Evolutionary conservation across 2,888 invertebrate genomes (phyloP), one percentile per base, ranked within the genome.

Genomic region (Drosophila eohydei): DNA sequence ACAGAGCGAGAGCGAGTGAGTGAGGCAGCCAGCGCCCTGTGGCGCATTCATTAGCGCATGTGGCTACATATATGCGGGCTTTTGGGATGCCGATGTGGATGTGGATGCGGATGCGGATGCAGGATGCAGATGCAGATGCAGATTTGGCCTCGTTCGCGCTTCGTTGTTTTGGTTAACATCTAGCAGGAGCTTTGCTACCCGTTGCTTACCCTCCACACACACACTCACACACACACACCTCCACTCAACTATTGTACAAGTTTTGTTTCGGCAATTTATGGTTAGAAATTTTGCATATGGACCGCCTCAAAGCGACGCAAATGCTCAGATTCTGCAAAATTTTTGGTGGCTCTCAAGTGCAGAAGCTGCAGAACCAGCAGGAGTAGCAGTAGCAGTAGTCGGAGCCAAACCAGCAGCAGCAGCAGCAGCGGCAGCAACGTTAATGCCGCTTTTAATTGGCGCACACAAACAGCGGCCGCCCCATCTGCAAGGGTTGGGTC

Each of bases 361-460:
- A 36, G 36, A 16, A 36, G 80, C 63, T 36, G 36, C 68, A 41
- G 52, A 51, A 30, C 41, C 12, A 43, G 48, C 36, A 46, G 52
- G 34, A 38, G 50, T 28, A 30, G 26, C 32, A 32, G 26, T 4
- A 38, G 60, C 16, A 51, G 54, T 2, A 40, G 51, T 8, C 12
- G 48, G 12, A 40, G 43, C 50, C 28, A 14, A 14, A 44, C 60
- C 40, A 26, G 69, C 11, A 62, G 69, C 65, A 52, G 71, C 34
- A 21, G 76, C n/a, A 62, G 65, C 70, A 52, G 28, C 79, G 26
- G 48, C 48, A 48, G 77, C 67, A 48, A 36, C 80, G 85, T 83
- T 90, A 84, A 84, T 84, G 83, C 90, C 73, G 90, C 84, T 84
- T 84, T 84, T 84, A 84, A 84, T 84, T 84, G 84, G 83, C 88